Conservation (phyloP, 2,797 vertebrate genomes). For the Danio choprae region DNA sequence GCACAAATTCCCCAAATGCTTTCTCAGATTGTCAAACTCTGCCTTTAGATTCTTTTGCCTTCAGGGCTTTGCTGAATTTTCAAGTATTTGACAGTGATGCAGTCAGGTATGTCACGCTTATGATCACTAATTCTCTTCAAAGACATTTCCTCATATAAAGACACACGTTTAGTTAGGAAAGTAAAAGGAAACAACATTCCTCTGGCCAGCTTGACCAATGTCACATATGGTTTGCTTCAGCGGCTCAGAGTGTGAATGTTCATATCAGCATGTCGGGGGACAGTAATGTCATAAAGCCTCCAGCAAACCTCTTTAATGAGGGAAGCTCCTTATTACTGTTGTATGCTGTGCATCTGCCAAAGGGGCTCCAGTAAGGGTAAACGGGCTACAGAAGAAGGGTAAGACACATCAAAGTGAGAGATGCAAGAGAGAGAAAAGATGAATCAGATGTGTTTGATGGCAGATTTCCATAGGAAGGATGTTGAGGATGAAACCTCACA, state of each 20-base stretch:
- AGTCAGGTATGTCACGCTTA: not conserved
- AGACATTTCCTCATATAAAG: not conserved
- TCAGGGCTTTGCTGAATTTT: not conserved
- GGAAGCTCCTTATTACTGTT: constrained; percentile 60
- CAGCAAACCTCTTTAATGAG: constrained; percentile 56
- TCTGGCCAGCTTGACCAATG: not conserved
- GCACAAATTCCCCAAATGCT: not conserved
- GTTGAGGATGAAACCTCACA: constrained; percentile 4
- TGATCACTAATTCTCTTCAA: not conserved
- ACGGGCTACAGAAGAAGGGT: constrained; percentile 31
- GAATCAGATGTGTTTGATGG: constrained; percentile 22
- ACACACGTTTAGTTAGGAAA: too few relatives aligned
- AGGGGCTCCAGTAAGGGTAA: constrained; percentile 49
- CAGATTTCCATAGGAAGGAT: not conserved
- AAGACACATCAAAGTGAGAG: constrained; percentile 29
- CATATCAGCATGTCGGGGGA: not conserved
- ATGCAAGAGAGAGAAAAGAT: constrained; percentile 12
- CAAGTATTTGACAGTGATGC: not conserved
- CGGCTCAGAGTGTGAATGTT: not conserved
- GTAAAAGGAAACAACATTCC: not conserved
- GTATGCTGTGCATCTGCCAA: constrained; percentile 58
- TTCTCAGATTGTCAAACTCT: not conserved
- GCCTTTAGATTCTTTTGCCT: not conserved
- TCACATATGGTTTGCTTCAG: not conserved
- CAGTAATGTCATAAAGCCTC: constrained; percentile 43